Percentiles rank a stretch among this genome's conserved stretches.
Conservation (phyloP, 2,888 invertebrate species). For the Elegia similella region DNA sequence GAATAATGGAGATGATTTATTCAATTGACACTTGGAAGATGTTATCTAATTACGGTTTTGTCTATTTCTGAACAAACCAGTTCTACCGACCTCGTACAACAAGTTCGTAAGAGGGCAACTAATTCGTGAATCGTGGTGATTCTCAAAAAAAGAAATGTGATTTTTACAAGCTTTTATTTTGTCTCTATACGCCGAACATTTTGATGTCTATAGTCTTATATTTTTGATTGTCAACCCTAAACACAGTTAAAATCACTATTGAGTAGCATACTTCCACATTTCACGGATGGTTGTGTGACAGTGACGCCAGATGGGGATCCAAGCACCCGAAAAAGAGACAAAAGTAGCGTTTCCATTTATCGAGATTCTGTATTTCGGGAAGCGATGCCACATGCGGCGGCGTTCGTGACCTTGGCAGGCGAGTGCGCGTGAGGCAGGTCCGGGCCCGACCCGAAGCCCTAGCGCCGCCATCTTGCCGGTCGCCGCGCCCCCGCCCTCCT, state of each 20-base stretch:
- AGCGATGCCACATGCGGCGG: constrained; percentile 63
- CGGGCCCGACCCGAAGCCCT: constrained; percentile 39
- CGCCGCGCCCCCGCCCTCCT: constrained; percentile 60
- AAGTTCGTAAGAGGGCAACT: background rate
- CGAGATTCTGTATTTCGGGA: constrained; percentile 72
- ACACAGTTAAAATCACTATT: constrained; percentile 49
- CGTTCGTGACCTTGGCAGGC: constrained; percentile 65
- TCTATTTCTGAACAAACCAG: background rate
- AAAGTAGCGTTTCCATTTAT: constrained; percentile 44
- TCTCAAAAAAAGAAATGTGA: background rate
- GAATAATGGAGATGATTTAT: background rate
- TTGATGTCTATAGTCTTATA: background rate
- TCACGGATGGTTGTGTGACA: constrained; percentile 49
- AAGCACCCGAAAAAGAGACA: constrained; percentile 46
- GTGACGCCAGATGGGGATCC: constrained; percentile 36
- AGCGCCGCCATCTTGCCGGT: constrained; percentile 57
- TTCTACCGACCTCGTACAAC: background rate
- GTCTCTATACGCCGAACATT: too few species aligned
- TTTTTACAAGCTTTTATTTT: too few species aligned
- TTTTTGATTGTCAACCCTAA: constrained; percentile 37
- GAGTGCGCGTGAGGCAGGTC: constrained; percentile 75
- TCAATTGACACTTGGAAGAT: background rate
- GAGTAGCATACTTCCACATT: constrained; percentile 54
- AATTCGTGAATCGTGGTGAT: background rate
- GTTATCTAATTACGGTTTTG: background rate